Conservation (phyloP, 2,113 vertebrate species). For the Percopsis transmontana region DNA sequence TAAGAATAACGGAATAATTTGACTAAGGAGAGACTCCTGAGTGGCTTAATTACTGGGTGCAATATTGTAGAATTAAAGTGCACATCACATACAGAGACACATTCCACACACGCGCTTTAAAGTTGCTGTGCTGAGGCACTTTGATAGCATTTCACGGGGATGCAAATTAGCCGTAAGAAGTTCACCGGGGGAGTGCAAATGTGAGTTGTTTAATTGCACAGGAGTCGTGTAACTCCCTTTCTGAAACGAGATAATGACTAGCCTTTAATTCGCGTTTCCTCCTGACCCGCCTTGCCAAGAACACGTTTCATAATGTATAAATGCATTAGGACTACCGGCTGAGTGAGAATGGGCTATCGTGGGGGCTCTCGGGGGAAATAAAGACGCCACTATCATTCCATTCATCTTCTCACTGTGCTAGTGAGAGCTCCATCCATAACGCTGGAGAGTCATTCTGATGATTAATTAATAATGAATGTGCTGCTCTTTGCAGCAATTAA, state of each 20-base stretch:
- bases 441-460: constrained; percentile 19
- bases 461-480: constrained; percentile 30
- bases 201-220: constrained; percentile 58
- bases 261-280: constrained; percentile 47
- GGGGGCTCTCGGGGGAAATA: constrained; percentile 49
- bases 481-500: constrained; percentile 22
- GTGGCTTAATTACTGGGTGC: constrained; percentile 66
- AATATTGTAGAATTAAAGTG: constrained; percentile 64
- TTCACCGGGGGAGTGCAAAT: constrained; percentile 46
- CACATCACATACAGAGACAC: constrained; percentile 27
- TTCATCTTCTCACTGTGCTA: constrained; percentile 44
- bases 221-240: constrained; percentile 51
- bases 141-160: constrained; percentile 53
- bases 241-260: constrained; percentile 70
- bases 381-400: constrained; percentile 36
- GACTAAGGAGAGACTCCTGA: constrained; percentile 53
- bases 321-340: constrained; percentile 43
- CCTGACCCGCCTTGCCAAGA: constrained; percentile 36
- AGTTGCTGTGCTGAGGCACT: constrained; percentile 45
- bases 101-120: constrained; percentile 32
- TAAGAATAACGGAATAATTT: constrained; percentile 57
- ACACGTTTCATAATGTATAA: constrained; percentile 44
- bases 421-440: constrained; percentile 43
- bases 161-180: constrained; percentile 58
- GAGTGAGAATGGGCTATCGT: constrained; percentile 43